Evolutionary conservation across 2,113 vertebrate species (phyloP), one percentile per base, ranked within the genome.

Genomic region (Sylvietta virens): DNA sequence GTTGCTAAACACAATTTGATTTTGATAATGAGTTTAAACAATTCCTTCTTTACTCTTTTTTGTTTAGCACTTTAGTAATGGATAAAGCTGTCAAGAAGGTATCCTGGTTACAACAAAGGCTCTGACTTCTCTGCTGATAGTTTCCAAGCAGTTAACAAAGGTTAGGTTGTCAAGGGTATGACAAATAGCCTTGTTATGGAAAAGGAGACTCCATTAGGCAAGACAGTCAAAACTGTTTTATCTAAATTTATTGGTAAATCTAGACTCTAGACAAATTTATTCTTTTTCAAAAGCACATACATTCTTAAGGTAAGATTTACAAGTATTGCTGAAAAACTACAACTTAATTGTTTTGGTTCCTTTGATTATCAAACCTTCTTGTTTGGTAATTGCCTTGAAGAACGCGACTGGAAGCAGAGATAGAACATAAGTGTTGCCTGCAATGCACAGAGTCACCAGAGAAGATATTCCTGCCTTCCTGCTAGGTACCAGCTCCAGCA

Each of bases 181-280:
- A 97, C 95, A 98, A 97, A 98, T 97, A 97, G 96, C 95, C 94
- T 95, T 96, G 95, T 97, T 97, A 97, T 96, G 94, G 92, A 93
- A 64, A 96, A 97, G 88, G 92, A 95, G 94, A 97, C 73, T 71
- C 91, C 97, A 97, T 98, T 98, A 98, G 95, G 96, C 88, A 95
- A 95, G 92, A 95, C 72, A 86, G 88, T 73, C 83, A 94, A 95
- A 96, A 45, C 94, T 85, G 64, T 54, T 96, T 90, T 89, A 91
- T 90, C 92, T 85, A 92, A 67, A 96, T 96, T 94, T 96, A 95
- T 58, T n/a, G 15, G 86, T 73, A 95, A 94, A 97, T 90, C 89
- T 51, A 81, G 79, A 70, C 57, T 81, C 71, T 22, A 96, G 60
- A 89, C 72, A 90, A 79, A 77, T 51, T 47, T 37, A 47, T 39